Conservation (phyloP, 37 sponge, comb jelly and placozoan genomes). For the Cladorhizidae sp. region DNA sequence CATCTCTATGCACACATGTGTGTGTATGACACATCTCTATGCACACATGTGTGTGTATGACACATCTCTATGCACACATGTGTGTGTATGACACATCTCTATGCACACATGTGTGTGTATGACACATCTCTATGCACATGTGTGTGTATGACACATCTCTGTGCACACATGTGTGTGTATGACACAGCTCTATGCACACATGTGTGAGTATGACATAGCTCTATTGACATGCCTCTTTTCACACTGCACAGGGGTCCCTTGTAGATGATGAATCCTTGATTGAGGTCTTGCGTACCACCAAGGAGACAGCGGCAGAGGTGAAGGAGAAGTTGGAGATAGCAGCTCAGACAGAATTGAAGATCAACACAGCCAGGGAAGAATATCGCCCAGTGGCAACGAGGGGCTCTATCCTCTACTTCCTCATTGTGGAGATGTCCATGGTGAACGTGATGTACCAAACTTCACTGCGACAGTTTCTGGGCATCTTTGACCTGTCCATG, state of each 20-base stretch:
- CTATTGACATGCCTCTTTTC: too few species aligned
- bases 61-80: too few species aligned
- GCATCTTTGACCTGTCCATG: constrained; percentile 93
- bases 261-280: constrained; percentile 98
- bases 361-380: constrained; percentile 96
- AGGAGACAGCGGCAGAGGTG: constrained; percentile 93
- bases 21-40: too few species aligned
- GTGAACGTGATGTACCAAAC: constrained; percentile 99
- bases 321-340: constrained; percentile 92
- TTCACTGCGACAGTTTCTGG: constrained; percentile 93
- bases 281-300: constrained; percentile 91
- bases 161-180: too few species aligned
- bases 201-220: too few species aligned
- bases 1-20: too few species aligned
- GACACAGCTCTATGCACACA: too few species aligned
- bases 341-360: constrained; percentile 95
- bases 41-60: too few species aligned
- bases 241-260: constrained; percentile 83
- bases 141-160: too few species aligned
- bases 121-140: too few species aligned
- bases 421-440: constrained; percentile 99
- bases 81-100: too few species aligned
- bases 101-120: too few species aligned
- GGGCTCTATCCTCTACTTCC: constrained; percentile 97
- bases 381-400: constrained; percentile 96